These are phyloP conservation scores for Labia minor DNA, from an alignment of 2,888 invertebrate species.

Conservation along the genomic window DNA sequence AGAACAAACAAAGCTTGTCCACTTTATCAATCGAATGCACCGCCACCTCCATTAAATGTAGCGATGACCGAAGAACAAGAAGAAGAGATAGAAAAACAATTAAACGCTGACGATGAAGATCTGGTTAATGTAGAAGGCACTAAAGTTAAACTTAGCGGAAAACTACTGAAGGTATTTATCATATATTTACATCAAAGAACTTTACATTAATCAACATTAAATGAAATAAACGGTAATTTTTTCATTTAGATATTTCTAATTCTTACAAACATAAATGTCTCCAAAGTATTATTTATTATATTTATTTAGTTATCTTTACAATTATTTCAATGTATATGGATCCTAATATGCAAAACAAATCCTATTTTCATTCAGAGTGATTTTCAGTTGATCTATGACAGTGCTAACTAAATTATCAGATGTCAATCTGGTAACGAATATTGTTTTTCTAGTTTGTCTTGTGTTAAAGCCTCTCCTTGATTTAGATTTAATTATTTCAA, in stretches of 20 bases:
- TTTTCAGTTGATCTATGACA: too few relatives aligned
- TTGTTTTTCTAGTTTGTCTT: too few relatives aligned
- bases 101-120: slow-evolving; percentile 71
- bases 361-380: too few relatives aligned
- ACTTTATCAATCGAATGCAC: slow-evolving; percentile 63
- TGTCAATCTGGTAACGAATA: too few relatives aligned
- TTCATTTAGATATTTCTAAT: slow-evolving; percentile 13
- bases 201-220: not conserved
- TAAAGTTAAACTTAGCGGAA: slow-evolving; percentile 80
- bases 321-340: too few relatives aligned
- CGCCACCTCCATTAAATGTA: slow-evolving; percentile 51
- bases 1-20: slow-evolving; percentile 97
- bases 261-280: slow-evolving; percentile 17
- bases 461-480: too few relatives aligned
- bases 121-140: slow-evolving; percentile 90
- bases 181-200: slow-evolving; percentile 19
- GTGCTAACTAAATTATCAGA: too few relatives aligned
- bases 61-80: slow-evolving; percentile 69
- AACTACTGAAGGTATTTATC: slow-evolving; percentile 59
- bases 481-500: too few relatives aligned
- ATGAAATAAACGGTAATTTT: too few relatives aligned
- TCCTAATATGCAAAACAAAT: too few relatives aligned
- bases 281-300: slow-evolving; percentile 21
- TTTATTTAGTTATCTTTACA: too few relatives aligned
- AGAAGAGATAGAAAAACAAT: slow-evolving; percentile 64